Conservation (phyloP, 2,888 invertebrate species). For the Xylota sylvarum region DNA sequence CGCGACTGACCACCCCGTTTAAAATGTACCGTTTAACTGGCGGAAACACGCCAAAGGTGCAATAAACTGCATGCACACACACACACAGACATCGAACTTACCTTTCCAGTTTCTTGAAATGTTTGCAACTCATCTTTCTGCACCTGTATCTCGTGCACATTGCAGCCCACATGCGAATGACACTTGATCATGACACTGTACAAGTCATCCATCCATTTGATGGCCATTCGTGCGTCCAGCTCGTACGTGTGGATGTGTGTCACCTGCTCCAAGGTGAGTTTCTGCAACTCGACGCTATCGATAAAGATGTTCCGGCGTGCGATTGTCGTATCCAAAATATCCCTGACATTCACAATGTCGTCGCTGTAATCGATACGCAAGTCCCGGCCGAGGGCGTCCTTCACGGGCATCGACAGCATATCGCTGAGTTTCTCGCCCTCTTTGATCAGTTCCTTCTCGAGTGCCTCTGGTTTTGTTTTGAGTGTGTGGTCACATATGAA, state of each 20-base stretch:
- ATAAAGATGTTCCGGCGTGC: slow-evolving; percentile 90
- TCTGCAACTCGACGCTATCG: slow-evolving; percentile 91
- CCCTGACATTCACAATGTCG: slow-evolving; percentile 90
- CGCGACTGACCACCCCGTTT: slow-evolving; percentile 62
- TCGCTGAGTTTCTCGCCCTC: slow-evolving; percentile 92
- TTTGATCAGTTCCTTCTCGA: slow-evolving; percentile 89
- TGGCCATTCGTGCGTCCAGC: slow-evolving; percentile 90
- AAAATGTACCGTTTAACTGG: slow-evolving; percentile 68
- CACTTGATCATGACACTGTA: slow-evolving; percentile 89
- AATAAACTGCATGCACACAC: slow-evolving; percentile 17
- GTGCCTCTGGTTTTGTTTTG: slow-evolving; percentile 50
- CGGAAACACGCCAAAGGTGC: slow-evolving; percentile 43
- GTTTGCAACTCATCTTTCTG: slow-evolving; percentile 91
- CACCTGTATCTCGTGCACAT: slow-evolving; percentile 89
- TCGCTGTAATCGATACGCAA: slow-evolving; percentile 89
- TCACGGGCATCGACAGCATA: slow-evolving; percentile 91
- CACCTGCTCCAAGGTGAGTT: slow-evolving; percentile 91
- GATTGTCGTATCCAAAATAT: slow-evolving; percentile 89
- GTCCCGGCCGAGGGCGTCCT: slow-evolving; percentile 91
- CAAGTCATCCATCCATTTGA: slow-evolving; percentile 91
- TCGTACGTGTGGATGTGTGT: slow-evolving; percentile 91
- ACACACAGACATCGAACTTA: slow-evolving; percentile 82
- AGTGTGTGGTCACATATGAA: slow-evolving; percentile 62
- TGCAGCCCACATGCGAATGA: slow-evolving; percentile 90
- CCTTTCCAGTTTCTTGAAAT: slow-evolving; percentile 92